A percentile compares a stretch with the other conserved stretches of the same genome.
Evolutionary conservation across 1,140 invertebrate species (phyloP).

Genomic region (Anthonomus grandis): DNA sequence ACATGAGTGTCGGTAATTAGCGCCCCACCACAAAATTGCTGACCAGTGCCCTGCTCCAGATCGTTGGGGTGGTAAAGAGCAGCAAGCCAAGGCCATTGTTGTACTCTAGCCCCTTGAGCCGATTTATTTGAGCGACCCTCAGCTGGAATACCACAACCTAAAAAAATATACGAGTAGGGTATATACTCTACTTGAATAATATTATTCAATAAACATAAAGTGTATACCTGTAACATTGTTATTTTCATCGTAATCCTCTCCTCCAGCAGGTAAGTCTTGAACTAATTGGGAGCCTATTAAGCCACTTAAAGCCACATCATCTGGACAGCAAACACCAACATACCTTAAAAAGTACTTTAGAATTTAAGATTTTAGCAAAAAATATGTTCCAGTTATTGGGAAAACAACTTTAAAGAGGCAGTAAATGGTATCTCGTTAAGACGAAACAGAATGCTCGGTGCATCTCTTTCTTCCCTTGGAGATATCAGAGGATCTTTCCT

Average conservation of each 20-base stretch:
- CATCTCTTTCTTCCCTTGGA: too few species aligned
- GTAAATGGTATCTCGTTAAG: too few species aligned
- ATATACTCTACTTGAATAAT: background rate
- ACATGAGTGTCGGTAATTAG: constrained; percentile 76
- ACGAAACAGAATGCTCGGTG: too few species aligned
- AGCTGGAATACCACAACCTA: constrained; percentile 66
- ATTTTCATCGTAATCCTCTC: constrained; percentile 47
- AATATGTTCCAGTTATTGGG: too few species aligned
- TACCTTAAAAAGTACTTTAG: too few species aligned
- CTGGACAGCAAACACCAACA: constrained; percentile 63
- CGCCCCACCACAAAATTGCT: constrained; percentile 72
- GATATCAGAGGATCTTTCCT: too few species aligned
- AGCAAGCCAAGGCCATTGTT: constrained; percentile 77
- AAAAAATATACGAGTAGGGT: constrained; percentile 1
- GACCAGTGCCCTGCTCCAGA: constrained; percentile 44
- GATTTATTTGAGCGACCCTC: constrained; percentile 60
- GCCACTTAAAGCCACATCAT: constrained; percentile 46
- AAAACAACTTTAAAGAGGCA: too few species aligned
- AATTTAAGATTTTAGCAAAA: too few species aligned
- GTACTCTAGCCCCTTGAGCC: constrained; percentile 47
- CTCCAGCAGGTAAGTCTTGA: constrained; percentile 51
- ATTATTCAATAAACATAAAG: too few species aligned
- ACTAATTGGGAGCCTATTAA: constrained; percentile 44
- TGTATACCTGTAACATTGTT: constrained; percentile 43
- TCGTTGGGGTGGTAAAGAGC: constrained; percentile 59